Conservation (phyloP, 2,888 invertebrate genomes). For the Calameuta idolon region DNA sequence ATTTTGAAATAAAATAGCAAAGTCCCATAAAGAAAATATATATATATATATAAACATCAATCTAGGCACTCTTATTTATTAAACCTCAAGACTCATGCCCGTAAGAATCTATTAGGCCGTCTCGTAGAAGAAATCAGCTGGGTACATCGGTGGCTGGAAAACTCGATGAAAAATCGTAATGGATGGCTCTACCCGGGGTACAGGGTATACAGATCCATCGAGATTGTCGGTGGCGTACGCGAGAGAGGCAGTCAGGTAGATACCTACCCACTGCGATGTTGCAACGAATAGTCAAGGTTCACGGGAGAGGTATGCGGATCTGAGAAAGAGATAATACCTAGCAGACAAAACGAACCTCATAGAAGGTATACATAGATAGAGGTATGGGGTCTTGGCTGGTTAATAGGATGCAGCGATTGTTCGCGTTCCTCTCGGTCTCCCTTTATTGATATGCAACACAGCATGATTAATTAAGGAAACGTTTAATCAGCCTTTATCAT, state of each 20-base stretch:
- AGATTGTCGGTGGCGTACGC: conserved; percentile 21
- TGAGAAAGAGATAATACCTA: conserved; percentile 41
- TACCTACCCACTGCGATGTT: conserved; percentile 22
- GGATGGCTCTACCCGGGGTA: not conserved
- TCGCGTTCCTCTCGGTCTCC: not conserved
- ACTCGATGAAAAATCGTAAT: not conserved
- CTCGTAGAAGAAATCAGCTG: not conserved
- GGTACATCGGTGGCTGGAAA: not conserved
- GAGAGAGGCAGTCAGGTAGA: conserved; percentile 22
- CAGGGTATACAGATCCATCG: conserved; percentile 15
- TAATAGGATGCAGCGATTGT: not conserved
- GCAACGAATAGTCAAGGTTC: conserved; percentile 51
- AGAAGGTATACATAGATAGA: not conserved
- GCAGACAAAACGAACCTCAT: not conserved
- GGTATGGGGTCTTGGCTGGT: not conserved
- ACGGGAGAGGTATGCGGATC: conserved; percentile 56
- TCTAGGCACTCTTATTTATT: not conserved
- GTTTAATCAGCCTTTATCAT: not conserved
- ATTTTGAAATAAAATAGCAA: not conserved
- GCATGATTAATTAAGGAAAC: not conserved
- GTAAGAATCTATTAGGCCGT: not conserved
- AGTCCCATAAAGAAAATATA: not conserved
- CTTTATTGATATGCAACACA: not conserved
- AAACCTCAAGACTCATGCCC: not conserved
- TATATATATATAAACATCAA: not conserved